Conservation (phyloP, 2,888 invertebrate genomes). For the Lordiphosa fenestrarum region DNA sequence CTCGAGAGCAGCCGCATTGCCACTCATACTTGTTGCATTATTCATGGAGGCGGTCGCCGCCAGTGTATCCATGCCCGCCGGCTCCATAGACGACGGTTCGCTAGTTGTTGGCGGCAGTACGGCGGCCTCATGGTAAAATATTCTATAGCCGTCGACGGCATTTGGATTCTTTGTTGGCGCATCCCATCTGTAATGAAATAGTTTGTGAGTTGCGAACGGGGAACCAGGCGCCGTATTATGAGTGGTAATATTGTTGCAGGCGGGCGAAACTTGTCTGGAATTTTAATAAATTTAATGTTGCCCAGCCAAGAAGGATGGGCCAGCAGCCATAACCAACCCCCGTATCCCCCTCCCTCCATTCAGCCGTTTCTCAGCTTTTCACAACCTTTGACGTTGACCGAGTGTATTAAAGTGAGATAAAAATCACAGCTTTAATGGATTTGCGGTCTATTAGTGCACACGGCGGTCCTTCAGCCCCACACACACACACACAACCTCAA, state of each 20-base stretch:
- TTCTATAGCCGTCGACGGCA: slow-evolving; percentile 90
- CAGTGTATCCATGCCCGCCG: slow-evolving; percentile 43
- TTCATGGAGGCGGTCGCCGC: slow-evolving; percentile 49
- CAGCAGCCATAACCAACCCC: too few relatives aligned
- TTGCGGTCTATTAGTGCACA: slow-evolving; percentile 72
- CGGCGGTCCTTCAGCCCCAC: slow-evolving; percentile 19
- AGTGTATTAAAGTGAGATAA: slow-evolving; percentile 74
- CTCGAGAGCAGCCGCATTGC: slow-evolving; percentile 79
- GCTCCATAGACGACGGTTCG: slow-evolving; percentile 46
- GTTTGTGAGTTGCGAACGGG: slow-evolving; percentile 54
- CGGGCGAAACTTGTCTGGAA: slow-evolving; percentile 67
- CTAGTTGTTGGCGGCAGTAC: slow-evolving; percentile 57
- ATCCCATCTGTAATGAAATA: slow-evolving; percentile 84
- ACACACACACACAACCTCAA: slow-evolving; percentile 5
- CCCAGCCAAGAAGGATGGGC: slow-evolving; percentile 10
- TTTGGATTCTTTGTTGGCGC: slow-evolving; percentile 90
- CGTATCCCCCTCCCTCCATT: too few relatives aligned
- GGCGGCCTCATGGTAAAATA: slow-evolving; percentile 89
- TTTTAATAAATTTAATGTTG: slow-evolving; percentile 71
- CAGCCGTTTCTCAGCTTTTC: not conserved
- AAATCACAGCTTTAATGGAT: slow-evolving; percentile 75
- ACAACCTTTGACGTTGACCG: slow-evolving; percentile 73
- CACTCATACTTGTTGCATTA: slow-evolving; percentile 75
- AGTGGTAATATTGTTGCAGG: slow-evolving; percentile 74
- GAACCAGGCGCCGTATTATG: slow-evolving; percentile 65